A percentile compares a stretch with the other conserved stretches of the same genome.
Conservation (phyloP, 2,113 vertebrate genomes). For the Gracilinanus agilis region DNA sequence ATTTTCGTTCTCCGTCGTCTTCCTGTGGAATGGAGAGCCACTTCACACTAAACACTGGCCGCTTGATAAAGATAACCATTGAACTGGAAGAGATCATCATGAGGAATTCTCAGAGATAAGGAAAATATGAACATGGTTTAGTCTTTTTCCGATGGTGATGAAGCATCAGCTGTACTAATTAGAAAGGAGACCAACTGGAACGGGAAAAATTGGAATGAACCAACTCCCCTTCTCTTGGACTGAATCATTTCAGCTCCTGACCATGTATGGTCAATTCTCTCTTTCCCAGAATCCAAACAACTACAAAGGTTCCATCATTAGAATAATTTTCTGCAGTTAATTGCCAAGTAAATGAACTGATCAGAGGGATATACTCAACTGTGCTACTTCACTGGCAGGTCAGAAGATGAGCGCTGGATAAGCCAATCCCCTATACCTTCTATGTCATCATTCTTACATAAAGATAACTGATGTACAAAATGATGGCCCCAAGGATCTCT, state of each 20-base stretch:
- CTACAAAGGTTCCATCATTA: slow-evolving; percentile 13
- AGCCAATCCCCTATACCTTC: background rate
- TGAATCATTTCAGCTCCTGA: slow-evolving; percentile 47
- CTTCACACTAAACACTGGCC: slow-evolving; percentile 64
- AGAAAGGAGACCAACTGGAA: slow-evolving; percentile 70
- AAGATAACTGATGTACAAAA: background rate
- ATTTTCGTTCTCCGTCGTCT: slow-evolving; percentile 75
- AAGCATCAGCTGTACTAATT: slow-evolving; percentile 65
- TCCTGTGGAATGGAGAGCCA: slow-evolving; percentile 64
- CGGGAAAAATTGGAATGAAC: slow-evolving; percentile 38
- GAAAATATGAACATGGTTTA: slow-evolving; percentile 68
- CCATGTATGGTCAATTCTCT: background rate
- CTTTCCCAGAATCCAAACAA: slow-evolving; percentile 25
- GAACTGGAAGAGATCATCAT: slow-evolving; percentile 68
- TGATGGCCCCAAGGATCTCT: slow-evolving; percentile 5
- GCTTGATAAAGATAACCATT: slow-evolving; percentile 61
- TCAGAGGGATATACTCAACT: slow-evolving; percentile 11
- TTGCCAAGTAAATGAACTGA: background rate
- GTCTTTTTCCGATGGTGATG: slow-evolving; percentile 46
- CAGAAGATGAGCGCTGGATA: background rate
- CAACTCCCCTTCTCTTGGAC: slow-evolving; percentile 38
- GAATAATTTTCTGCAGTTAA: slow-evolving; percentile 36
- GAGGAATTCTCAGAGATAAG: slow-evolving; percentile 66
- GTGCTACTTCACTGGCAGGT: background rate
- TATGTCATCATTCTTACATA: background rate